Percentiles rank a stretch among this genome's conserved stretches.
Conservation (phyloP, 2,113 vertebrate genomes). For the Ophiodon elongatus region DNA sequence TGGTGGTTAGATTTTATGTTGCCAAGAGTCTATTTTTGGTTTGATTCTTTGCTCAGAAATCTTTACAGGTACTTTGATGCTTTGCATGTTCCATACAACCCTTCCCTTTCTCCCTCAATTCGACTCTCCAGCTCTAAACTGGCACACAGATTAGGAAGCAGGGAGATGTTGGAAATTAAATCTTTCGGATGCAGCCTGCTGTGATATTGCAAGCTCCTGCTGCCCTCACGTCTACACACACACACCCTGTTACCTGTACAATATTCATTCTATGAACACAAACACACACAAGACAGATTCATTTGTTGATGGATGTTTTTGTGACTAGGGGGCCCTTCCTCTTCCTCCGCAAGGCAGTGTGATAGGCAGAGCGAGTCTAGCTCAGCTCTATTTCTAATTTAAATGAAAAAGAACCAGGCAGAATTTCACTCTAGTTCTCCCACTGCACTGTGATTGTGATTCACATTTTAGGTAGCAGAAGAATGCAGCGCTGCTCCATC, state of each 20-base stretch:
- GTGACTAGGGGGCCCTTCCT: conserved; percentile 10
- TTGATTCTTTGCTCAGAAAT: conserved; percentile 31
- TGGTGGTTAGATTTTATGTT: conserved; percentile 7
- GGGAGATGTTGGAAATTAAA: conserved; percentile 67
- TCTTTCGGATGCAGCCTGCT: conserved; percentile 60
- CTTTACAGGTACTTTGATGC: conserved; percentile 2
- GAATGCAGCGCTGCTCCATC: conserved; percentile 28
- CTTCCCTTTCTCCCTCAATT: conserved; percentile 31
- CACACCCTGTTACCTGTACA: conserved; percentile 27
- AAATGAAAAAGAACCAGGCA: conserved; percentile 49
- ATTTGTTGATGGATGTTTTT: conserved; percentile 42
- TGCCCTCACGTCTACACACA: conserved; percentile 22
- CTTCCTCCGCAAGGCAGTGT: conserved; percentile 7
- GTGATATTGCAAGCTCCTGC: conserved; percentile 63
- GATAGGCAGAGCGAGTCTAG: conserved; percentile 25
- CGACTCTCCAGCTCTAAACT: conserved; percentile 26
- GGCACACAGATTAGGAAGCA: conserved; percentile 51
- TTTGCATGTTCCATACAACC: conserved; percentile 44
- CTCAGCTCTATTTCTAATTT: conserved; percentile 57
- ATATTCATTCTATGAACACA: conserved; percentile 30
- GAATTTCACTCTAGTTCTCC: conserved; percentile 24
- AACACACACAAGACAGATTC: background rate
- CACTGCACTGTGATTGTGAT: conserved; percentile 36
- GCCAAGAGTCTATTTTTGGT: conserved; percentile 34
- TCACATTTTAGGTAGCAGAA: conserved; percentile 32